A percentile compares a stretch with the other conserved stretches of the same genome.
Conservation (phyloP, 2,797 vertebrate species). For the Distichodus sexfasciatus region DNA sequence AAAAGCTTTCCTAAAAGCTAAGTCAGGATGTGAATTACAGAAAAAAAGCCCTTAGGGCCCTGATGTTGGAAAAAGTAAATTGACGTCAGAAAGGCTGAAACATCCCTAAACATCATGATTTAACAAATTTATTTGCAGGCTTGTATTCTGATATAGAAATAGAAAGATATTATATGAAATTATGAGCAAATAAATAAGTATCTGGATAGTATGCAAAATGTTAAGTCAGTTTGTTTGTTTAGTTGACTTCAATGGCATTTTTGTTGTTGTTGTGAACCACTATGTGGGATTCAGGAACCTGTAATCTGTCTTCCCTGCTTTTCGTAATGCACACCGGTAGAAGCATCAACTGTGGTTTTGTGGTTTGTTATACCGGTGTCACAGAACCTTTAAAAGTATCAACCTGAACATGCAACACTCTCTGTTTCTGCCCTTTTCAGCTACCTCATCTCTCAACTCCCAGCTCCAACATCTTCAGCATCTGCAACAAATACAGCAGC, state of each 20-base stretch:
- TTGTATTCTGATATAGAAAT: no score
- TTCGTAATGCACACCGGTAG: neutral
- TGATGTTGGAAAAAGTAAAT: slow-evolving; percentile 15
- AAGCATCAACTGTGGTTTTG: slow-evolving; percentile 10
- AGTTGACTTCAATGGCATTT: no score
- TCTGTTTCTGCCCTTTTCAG: slow-evolving; percentile 68
- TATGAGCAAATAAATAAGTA: no score
- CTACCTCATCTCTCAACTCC: slow-evolving; percentile 99
- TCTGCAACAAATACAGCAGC: slow-evolving; percentile 93
- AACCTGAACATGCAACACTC: neutral
- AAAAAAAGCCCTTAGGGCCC: slow-evolving; percentile 25
- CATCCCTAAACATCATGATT: neutral
- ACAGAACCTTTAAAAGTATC: slow-evolving; percentile 1
- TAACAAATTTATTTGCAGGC: slow-evolving; percentile 6
- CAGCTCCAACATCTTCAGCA: slow-evolving; percentile 98
- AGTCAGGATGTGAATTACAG: slow-evolving; percentile 12
- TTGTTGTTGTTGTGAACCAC: neutral
- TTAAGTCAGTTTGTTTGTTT: no score
- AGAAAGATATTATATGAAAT: no score
- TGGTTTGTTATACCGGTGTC: slow-evolving; percentile 27
- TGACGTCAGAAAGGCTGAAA: slow-evolving; percentile 14
- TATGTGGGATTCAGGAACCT: neutral
- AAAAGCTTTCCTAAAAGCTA: slow-evolving; percentile 16
- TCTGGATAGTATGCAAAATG: no score
- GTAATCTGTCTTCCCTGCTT: neutral